Conservation (phyloP, 2,797 vertebrate genomes). For the Betta splendens region DNA sequence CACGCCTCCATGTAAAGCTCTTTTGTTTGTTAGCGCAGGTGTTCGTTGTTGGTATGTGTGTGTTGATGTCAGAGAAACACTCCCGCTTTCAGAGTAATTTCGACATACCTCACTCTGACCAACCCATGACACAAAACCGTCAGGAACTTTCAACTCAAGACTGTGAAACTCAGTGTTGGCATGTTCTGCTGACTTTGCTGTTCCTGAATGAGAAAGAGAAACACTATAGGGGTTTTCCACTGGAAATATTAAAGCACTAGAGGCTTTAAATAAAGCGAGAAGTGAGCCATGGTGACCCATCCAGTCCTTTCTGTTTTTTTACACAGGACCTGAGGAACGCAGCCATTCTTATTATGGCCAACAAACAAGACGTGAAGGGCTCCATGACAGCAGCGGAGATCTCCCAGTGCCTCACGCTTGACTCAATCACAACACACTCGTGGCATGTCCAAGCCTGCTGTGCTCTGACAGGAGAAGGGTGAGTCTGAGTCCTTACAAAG, state of each 20-base stretch:
- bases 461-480: slow-evolving; percentile 89
- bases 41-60: background rate
- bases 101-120: background rate
- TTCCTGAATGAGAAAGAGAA: background rate
- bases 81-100: background rate
- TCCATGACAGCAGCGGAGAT: slow-evolving; percentile 86
- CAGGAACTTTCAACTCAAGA: slow-evolving; percentile 37
- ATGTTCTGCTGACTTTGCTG: slow-evolving; percentile 29
- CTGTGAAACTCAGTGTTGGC: slow-evolving; percentile 36
- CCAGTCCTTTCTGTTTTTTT: background rate
- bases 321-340: slow-evolving; percentile 83
- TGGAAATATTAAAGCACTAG: background rate
- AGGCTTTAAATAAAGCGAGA: background rate
- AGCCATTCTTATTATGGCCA: slow-evolving; percentile 85
- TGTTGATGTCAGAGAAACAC: background rate
- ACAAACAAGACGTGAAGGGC: slow-evolving; percentile 88
- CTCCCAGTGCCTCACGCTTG: slow-evolving; percentile 83
- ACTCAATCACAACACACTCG: slow-evolving; percentile 82
- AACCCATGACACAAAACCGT: slow-evolving; percentile 33
- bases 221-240: background rate
- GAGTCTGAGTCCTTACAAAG: slow-evolving; percentile 50
- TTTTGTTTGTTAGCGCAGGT: slow-evolving; percentile 11
- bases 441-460: slow-evolving; percentile 91
- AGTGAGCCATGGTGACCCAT: background rate
- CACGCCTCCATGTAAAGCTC: background rate